Evolutionary conservation across 1,140 invertebrate genomes (phyloP).

Genomic region (Micrasema longulum): DNA sequence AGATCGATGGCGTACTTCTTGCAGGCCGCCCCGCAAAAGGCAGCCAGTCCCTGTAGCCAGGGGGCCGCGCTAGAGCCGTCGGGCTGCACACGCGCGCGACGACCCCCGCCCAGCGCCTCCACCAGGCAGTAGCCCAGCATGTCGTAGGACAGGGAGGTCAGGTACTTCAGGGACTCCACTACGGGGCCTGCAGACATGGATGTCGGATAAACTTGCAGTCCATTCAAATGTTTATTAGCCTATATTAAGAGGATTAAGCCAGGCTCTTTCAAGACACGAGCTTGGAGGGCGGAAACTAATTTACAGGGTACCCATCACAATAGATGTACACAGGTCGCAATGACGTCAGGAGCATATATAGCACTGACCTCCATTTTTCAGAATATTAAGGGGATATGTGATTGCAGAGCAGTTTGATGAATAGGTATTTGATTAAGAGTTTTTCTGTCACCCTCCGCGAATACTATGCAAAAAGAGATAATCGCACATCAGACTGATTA

Average conservation of each 20-base stretch:
- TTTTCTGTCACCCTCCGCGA: too few species aligned
- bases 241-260: too few species aligned
- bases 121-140: conserved; percentile 96
- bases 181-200: conserved; percentile 75
- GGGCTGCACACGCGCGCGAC: conserved; percentile 83
- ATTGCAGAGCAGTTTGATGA: too few species aligned
- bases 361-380: too few species aligned
- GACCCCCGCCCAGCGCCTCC: conserved; percentile 86
- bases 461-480: too few species aligned
- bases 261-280: background rate
- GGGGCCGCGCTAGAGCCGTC: conserved; percentile 94
- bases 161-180: conserved; percentile 97
- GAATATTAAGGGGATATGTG: too few species aligned
- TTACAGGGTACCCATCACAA: too few species aligned
- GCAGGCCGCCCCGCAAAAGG: conserved; percentile 94
- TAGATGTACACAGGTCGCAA: too few species aligned
- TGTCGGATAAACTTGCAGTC: too few species aligned
- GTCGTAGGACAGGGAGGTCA: conserved; percentile 96
- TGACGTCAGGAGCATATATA: too few species aligned
- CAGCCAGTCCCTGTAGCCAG: conserved; percentile 95
- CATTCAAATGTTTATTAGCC: background rate
- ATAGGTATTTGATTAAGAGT: too few species aligned
- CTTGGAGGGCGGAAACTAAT: background rate
- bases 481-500: too few species aligned
- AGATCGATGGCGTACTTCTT: conserved; percentile 98